Evolutionary conservation across 2,888 invertebrate species (phyloP).

Genomic region (Chelonus formosanus): DNA sequence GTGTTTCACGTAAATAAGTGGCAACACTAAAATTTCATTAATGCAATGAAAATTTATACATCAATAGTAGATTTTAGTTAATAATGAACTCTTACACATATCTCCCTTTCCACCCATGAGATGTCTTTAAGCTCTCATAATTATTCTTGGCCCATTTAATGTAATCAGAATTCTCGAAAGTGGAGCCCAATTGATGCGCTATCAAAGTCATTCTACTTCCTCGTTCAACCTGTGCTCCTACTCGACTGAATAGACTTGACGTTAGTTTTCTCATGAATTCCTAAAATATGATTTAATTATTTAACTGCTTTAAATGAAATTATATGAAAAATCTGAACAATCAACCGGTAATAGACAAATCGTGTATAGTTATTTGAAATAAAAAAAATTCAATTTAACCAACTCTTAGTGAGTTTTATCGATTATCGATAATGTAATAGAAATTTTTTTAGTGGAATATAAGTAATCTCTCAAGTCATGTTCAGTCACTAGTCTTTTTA

Average conservation of each 20-base stretch:
- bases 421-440: too few species aligned
- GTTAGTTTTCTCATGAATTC: conserved; percentile 50
- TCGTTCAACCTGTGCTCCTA: conserved; percentile 41
- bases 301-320: too few species aligned
- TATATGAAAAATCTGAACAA: too few species aligned
- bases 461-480: too few species aligned
- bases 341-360: too few species aligned
- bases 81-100: conserved; percentile 32
- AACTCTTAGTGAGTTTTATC: too few species aligned
- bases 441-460: too few species aligned
- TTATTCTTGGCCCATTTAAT: conserved; percentile 47
- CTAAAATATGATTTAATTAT: conserved; percentile 41
- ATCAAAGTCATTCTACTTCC: conserved; percentile 49
- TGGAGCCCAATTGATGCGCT: conserved; percentile 50
- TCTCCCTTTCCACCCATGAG: conserved; percentile 33
- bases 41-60: not conserved
- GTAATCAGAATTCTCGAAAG: conserved; percentile 51
- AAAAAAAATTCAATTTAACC: too few species aligned
- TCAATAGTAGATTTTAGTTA: conserved; percentile 8
- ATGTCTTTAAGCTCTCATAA: conserved; percentile 37
- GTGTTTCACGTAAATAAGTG: conserved; percentile 48
- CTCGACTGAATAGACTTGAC: conserved; percentile 47
- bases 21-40: conserved; percentile 44
- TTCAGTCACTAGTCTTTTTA: too few species aligned
- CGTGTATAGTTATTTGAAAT: too few species aligned